Evolutionary conservation across 1,140 invertebrate genomes (phyloP).

Genomic region (Zaprionus vittiger): DNA sequence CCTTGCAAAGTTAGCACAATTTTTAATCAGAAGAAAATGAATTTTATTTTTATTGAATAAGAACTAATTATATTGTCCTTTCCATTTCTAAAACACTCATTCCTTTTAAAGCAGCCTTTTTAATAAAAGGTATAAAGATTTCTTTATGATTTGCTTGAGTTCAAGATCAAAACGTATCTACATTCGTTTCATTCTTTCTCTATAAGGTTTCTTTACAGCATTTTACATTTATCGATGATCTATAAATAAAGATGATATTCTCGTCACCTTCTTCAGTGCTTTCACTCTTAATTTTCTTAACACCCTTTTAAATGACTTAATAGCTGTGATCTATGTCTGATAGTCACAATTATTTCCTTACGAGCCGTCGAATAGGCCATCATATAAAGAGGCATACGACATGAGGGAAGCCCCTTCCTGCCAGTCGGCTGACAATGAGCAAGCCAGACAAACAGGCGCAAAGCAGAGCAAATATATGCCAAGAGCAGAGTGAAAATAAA

Average conservation of each 20-base stretch:
- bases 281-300: not conserved
- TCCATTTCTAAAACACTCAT: no score
- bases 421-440: not conserved
- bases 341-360: slow-evolving; percentile 30
- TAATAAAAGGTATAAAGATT: no score
- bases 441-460: slow-evolving; percentile 12
- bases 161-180: no score
- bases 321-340: slow-evolving; percentile 7
- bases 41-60: no score
- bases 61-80: no score
- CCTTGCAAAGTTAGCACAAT: no score
- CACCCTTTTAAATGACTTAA: slow-evolving; percentile 33
- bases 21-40: no score
- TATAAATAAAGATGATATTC: not conserved
- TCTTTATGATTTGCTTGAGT: not conserved
- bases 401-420: slow-evolving; percentile 1
- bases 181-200: no score
- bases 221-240: not conserved
- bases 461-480: slow-evolving; percentile 9
- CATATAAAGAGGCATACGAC: slow-evolving; percentile 29
- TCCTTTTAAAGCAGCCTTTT: no score
- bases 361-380: slow-evolving; percentile 46
- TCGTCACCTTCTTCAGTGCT: not conserved
- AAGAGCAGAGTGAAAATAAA: slow-evolving; percentile 54
- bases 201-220: no score